These are phyloP conservation scores for Myiozetetes cayanensis DNA, from an alignment of 2,113 vertebrate genomes.

Conservation along the genomic window DNA sequence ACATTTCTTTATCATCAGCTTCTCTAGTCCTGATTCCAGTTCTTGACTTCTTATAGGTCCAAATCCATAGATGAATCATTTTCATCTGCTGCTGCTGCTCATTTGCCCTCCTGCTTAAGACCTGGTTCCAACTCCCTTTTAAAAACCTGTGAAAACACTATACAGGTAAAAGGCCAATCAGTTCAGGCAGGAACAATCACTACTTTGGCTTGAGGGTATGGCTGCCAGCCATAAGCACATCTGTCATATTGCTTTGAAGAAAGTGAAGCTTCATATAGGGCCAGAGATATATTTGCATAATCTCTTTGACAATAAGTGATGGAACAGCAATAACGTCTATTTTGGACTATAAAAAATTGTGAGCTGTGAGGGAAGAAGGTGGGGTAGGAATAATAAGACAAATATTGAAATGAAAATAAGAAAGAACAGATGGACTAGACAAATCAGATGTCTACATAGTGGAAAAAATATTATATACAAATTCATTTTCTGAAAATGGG, in stretches of 20 bases:
- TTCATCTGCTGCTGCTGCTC: background rate
- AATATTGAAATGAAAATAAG: background rate
- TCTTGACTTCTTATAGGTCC: background rate
- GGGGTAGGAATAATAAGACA: background rate
- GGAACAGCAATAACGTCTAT: background rate
- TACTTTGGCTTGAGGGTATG: constrained; percentile 22
- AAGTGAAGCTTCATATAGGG: constrained; percentile 7
- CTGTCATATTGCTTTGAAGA: constrained; percentile 35
- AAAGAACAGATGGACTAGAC: background rate
- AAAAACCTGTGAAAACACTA: background rate
- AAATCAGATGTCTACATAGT: background rate
- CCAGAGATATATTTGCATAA: constrained; percentile 32
- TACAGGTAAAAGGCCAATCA: constrained; percentile 21
- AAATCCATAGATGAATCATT: background rate
- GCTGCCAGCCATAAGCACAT: constrained; percentile 4
- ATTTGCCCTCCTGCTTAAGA: background rate
- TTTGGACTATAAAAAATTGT: background rate
- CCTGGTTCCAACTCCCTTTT: background rate
- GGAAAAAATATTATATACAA: background rate
- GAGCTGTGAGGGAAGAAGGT: background rate
- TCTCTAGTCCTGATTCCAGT: background rate
- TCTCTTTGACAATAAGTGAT: constrained; percentile 31
- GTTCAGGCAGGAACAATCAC: background rate
- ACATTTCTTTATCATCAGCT: background rate
- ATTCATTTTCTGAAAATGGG: background rate